Base-by-base conservation (phyloP, 64 coral and sea anemone species). In the Porites lutea region DNA sequence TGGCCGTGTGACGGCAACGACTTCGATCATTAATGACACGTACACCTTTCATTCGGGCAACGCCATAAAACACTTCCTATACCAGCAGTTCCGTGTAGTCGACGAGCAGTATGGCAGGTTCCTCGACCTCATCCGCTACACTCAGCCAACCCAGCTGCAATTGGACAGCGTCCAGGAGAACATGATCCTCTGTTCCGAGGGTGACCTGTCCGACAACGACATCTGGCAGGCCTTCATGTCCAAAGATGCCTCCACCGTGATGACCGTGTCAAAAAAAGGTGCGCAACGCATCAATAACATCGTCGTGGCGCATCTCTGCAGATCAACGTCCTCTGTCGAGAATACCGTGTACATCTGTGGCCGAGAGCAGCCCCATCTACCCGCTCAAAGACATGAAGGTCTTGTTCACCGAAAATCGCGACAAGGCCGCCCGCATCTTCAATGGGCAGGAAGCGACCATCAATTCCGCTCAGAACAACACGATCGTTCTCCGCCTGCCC, bases 401-500 rank as follows among this genome's bases (percentile, higher is more conserved):
- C 5, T 6, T 91, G 15, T 82, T 91, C 10, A 91, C 77, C 8
- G 21, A 72, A 52, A 91, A 91, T 27, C 15, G 69, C 1, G 58
- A 91, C 78, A 91, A 91, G 72, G 4, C 63, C 9, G 51, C 49
- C 0, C 13, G 77, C 0, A 19, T 91, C 1, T 63, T 91, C 61
- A 79, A 91, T 49, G 89, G 89, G 8, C 89, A 91, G 12, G 45
- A 6, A 4, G 89, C 59, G 0, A 71, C 15, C 8, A 9, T 91
- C 5, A 8, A 52, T 5, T 4, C 10, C 3, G 4, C 3, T 16
- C 7, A 52, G 5, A 12, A 12, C 3, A 76, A 51, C 0, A 76
- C 73, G 0, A 6, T 76, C 0, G 3, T 76, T 3, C 5, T 76
- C 3, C 2, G 52, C 4, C 11, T 51, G 5, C 47, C 48, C 16